These are phyloP conservation scores for Nemopilema nomurai DNA, from an alignment of 30 jellyfish, hydroid and myxozoan genomes.

Conservation along the genomic window DNA sequence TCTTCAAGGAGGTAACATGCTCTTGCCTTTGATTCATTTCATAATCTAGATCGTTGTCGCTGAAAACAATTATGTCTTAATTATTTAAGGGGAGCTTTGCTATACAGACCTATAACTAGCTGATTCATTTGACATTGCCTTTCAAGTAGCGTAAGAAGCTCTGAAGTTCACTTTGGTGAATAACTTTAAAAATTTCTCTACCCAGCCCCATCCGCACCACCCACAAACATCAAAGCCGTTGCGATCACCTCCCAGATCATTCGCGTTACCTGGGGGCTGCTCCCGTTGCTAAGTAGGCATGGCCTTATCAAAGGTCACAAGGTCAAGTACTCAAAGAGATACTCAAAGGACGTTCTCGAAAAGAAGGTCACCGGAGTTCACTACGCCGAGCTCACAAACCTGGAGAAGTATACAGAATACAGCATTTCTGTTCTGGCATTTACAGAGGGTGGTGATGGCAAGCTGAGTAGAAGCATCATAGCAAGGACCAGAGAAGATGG, in stretches of 20 bases:
- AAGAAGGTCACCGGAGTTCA: slow-evolving; percentile 36
- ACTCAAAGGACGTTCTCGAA: slow-evolving; percentile 8
- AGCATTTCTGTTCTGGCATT: slow-evolving; percentile 79
- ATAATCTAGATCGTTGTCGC: no score
- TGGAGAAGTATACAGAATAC: slow-evolving; percentile 69
- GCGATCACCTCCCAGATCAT: slow-evolving; percentile 70
- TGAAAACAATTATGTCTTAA: no score
- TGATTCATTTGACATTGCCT: no score
- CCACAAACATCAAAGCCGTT: slow-evolving; percentile 61
- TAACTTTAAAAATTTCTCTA: background rate
- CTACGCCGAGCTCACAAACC: slow-evolving; percentile 66
- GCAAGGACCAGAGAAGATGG: slow-evolving; percentile 88
- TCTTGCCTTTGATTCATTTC: background rate
- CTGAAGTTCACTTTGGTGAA: background rate
- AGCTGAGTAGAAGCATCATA: slow-evolving; percentile 29
- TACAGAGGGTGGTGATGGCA: slow-evolving; percentile 91
- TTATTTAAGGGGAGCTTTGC: no score
- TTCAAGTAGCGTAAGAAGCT: no score
- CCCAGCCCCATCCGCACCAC: slow-evolving; percentile 88
- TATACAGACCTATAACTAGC: no score
- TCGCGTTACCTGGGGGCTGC: slow-evolving; percentile 77
- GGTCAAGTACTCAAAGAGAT: slow-evolving; percentile 67
- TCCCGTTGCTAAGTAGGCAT: slow-evolving; percentile 61
- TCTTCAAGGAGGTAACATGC: slow-evolving; percentile 84
- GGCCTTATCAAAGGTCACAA: slow-evolving; percentile 89